A percentile compares a stretch with the other conserved stretches of the same genome.
These are phyloP conservation scores for Euzophera pinguis DNA, from an alignment of 2,888 invertebrate species.

Conservation along the genomic window DNA sequence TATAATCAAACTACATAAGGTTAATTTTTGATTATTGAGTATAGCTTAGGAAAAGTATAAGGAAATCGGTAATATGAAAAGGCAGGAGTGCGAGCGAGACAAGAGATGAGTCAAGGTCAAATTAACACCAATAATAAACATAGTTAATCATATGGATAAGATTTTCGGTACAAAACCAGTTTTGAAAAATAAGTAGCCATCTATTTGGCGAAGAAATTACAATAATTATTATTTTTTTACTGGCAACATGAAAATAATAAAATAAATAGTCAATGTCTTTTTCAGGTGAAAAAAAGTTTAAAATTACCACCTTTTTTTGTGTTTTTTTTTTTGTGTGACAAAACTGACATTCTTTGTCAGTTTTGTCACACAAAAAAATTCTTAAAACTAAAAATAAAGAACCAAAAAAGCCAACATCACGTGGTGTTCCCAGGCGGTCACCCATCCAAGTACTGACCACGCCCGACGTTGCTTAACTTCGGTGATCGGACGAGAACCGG, in stretches of 20 bases:
- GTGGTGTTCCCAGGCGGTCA: constrained; percentile 49
- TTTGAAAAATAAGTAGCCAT: too few species aligned
- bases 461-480: constrained; percentile 69
- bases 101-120: constrained; percentile 55
- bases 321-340: too few species aligned
- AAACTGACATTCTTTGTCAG: too few species aligned
- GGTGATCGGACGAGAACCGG: constrained; percentile 72
- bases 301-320: too few species aligned
- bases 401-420: constrained; percentile 28
- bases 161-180: constrained; percentile 17
- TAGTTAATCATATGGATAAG: constrained; percentile 20
- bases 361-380: neutral
- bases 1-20: constrained; percentile 24
- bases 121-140: constrained; percentile 49
- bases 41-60: constrained; percentile 59
- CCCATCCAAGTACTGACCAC: constrained; percentile 59
- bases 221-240: too few species aligned
- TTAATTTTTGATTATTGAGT: constrained; percentile 21
- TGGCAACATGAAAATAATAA: too few species aligned
- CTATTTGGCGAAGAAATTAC: too few species aligned
- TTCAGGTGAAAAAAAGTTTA: too few species aligned
- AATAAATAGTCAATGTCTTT: too few species aligned
- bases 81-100: constrained; percentile 49
- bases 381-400: neutral
- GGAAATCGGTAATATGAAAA: constrained; percentile 49